Percentiles rank a stretch among this genome's conserved stretches.
Evolutionary conservation across 2,888 invertebrate genomes (phyloP).

Genomic region (Fragum sueziense): DNA sequence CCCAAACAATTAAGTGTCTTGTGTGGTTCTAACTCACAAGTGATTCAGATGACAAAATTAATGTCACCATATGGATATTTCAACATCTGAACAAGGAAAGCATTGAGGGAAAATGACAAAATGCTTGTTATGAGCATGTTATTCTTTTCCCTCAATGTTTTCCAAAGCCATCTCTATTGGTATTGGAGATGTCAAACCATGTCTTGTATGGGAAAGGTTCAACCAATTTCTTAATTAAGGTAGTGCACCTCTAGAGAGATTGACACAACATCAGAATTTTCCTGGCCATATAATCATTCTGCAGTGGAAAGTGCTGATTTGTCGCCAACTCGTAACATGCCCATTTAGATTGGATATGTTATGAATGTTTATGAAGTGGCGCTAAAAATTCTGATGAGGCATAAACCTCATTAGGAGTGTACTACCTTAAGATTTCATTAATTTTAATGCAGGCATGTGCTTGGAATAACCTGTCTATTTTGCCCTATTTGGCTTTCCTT

Average conservation of each 20-base stretch:
- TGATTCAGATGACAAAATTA: neutral
- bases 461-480: too few relatives aligned
- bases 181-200: neutral
- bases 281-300: neutral
- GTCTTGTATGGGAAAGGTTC: neutral
- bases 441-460: too few relatives aligned
- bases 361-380: too few relatives aligned
- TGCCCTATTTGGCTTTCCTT: neutral
- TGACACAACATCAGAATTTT: neutral
- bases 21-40: neutral
- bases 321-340: neutral
- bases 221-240: neutral
- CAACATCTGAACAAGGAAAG: neutral
- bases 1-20: neutral
- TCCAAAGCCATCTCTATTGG: neutral
- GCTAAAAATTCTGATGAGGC: too few relatives aligned
- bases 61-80: neutral
- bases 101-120: neutral
- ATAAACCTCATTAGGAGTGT: too few relatives aligned
- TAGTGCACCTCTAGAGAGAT: neutral
- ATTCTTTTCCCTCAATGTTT: neutral
- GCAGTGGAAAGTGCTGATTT: neutral
- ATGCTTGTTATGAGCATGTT: neutral
- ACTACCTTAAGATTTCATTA: too few relatives aligned
- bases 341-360: neutral